A percentile compares a stretch with the other conserved stretches of the same genome.
phyloP scores from a whole-genome alignment of 2,797 vertebrate genomes.

The Myotis daubentonii region DNA sequence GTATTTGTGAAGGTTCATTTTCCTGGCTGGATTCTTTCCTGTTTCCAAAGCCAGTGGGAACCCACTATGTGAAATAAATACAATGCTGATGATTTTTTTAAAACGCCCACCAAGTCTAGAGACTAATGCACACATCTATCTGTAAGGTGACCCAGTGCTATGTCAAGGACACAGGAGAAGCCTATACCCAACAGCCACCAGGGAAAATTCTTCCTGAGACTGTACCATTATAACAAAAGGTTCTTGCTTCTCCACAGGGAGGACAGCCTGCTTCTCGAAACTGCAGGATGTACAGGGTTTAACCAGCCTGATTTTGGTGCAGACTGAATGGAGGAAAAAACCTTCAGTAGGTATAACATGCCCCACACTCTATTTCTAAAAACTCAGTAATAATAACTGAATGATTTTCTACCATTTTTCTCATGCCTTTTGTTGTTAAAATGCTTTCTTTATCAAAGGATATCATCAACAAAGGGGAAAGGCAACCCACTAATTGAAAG shows the following conservation, averaged over 20 bases:
- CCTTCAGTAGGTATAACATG: not conserved
- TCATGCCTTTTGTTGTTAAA: not conserved
- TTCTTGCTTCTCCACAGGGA: not conserved
- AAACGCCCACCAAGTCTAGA: not conserved
- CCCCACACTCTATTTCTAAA: not conserved
- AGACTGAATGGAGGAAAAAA: not conserved
- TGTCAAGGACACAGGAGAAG: not conserved
- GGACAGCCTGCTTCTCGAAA: not conserved
- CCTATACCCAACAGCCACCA: not conserved
- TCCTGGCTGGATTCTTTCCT: not conserved
- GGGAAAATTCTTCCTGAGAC: not conserved
- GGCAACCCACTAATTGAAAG: not conserved
- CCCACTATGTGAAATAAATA: not conserved
- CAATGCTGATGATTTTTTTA: not conserved
- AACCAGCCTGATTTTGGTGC: not conserved
- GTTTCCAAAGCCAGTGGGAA: not conserved
- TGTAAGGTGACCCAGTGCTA: not conserved
- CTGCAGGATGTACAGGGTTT: not conserved
- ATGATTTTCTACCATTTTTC: slow-evolving; percentile 32
- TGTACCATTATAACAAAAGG: not conserved
- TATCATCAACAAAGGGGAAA: not conserved
- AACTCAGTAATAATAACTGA: not conserved
- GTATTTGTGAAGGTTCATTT: not conserved
- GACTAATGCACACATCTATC: not conserved
- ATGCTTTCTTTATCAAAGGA: slow-evolving; percentile 44